Percentiles rank a stretch among this genome's conserved stretches.
Evolutionary conservation across 2,888 invertebrate genomes (phyloP).

Genomic region (Ernsta delagoae): DNA sequence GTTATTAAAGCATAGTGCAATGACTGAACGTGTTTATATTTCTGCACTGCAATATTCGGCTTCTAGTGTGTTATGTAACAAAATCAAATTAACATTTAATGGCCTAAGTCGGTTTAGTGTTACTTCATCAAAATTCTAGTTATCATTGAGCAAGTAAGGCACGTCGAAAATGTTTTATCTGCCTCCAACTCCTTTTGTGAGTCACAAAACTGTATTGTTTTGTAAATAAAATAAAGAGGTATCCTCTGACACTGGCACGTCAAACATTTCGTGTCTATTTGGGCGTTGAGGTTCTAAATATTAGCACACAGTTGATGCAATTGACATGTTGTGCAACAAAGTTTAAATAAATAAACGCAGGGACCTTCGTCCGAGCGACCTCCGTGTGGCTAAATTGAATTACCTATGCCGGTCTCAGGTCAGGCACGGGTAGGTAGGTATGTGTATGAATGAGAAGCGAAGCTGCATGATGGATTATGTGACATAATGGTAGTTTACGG

Average conservation of each 20-base stretch:
- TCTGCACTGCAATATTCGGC: conserved; percentile 61
- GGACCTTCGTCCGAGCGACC: conserved; percentile 44
- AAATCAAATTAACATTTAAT: conserved; percentile 63
- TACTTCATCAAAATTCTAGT: conserved; percentile 36
- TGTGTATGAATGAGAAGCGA: conserved; percentile 3
- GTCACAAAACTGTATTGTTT: conserved; percentile 11
- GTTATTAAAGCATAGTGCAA: conserved; percentile 50
- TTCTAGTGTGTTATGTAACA: conserved; percentile 63
- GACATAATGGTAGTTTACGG: not conserved
- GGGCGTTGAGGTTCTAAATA: conserved; percentile 35
- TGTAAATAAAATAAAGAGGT: conserved; percentile 10
- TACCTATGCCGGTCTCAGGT: conserved; percentile 27
- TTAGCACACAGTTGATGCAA: conserved; percentile 45
- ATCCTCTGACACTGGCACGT: conserved; percentile 19
- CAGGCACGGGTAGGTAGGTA: conserved; percentile 8
- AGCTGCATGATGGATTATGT: conserved; percentile 38
- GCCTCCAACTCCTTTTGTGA: conserved; percentile 4
- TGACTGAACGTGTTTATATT: conserved; percentile 59
- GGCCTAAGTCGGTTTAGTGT: conserved; percentile 50
- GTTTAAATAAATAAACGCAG: conserved; percentile 43
- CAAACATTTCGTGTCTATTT: conserved; percentile 26
- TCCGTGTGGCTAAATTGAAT: conserved; percentile 41
- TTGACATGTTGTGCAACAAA: conserved; percentile 44
- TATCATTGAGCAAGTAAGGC: conserved; percentile 33
- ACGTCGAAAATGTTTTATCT: conserved; percentile 34